phyloP scores from a whole-genome alignment of 2,797 vertebrate species.

The Channallabes apus region DNA sequence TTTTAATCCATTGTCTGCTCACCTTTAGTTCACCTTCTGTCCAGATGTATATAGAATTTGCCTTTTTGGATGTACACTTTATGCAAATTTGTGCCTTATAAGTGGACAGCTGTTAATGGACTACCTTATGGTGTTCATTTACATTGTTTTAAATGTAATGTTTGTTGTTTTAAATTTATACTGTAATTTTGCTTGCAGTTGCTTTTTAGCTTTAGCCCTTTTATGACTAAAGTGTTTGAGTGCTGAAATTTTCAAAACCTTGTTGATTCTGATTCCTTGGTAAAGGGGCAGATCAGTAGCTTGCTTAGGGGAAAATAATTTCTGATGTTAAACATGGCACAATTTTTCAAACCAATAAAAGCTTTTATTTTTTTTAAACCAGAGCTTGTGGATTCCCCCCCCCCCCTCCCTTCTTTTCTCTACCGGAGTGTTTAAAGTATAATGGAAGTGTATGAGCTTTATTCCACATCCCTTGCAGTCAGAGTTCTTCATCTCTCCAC shows the following conservation, averaged over 20 bases:
- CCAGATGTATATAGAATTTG: not conserved
- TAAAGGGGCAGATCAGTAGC: not conserved
- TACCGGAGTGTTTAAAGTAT: not conserved
- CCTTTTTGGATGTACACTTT: not conserved
- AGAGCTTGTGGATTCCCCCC: not conserved
- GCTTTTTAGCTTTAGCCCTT: not conserved
- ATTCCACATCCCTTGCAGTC: slow-evolving; percentile 24
- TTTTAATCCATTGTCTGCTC: slow-evolving; percentile 12
- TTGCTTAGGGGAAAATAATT: not conserved
- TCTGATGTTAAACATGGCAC: not conserved
- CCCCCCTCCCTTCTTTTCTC: not conserved
- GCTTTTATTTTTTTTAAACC: not conserved
- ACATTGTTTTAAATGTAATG: slow-evolving; percentile 81
- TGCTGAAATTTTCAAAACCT: not conserved
- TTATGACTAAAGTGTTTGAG: not conserved
- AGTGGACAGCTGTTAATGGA: slow-evolving; percentile 36
- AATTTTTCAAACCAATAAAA: slow-evolving; percentile 10
- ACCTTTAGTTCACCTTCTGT: not conserved
- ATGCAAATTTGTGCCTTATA: slow-evolving; percentile 17
- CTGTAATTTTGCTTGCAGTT: slow-evolving; percentile 28
- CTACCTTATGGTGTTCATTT: slow-evolving; percentile 51
- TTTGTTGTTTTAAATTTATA: slow-evolving; percentile 7
- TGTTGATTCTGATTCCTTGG: not conserved
- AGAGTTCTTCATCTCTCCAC: slow-evolving; percentile 61
- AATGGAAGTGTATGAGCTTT: slow-evolving; percentile 16